These are phyloP conservation scores for Abramis brama DNA, from an alignment of 2,113 vertebrate species.

Conservation along the genomic window DNA sequence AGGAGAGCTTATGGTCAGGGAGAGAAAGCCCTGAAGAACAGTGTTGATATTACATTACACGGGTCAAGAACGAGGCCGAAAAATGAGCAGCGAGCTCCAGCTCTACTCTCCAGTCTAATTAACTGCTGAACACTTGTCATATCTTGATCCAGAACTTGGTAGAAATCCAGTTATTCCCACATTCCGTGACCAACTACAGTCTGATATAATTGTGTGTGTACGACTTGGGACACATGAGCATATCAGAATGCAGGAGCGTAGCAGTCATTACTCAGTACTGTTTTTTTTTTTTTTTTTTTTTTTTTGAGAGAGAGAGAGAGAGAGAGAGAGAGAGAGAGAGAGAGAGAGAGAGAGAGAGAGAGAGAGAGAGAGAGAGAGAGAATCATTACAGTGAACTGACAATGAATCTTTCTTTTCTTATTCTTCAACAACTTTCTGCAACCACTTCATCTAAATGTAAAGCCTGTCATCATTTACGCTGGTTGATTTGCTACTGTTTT, in stretches of 20 bases:
- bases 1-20: not conserved
- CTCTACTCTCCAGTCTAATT: conserved; percentile 5
- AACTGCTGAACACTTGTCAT: conserved; percentile 12
- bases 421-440: not conserved
- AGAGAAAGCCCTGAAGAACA: not conserved
- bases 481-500: not conserved
- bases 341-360: not conserved
- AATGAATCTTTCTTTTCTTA: too few relatives aligned
- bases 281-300: too few relatives aligned
- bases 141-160: conserved; percentile 25
- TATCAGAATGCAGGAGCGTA: not conserved
- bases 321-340: conserved; percentile 1
- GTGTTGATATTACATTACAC: conserved; percentile 28
- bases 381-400: not conserved
- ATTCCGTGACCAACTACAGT: not conserved
- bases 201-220: not conserved
- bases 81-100: not conserved
- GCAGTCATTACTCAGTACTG: not conserved
- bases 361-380: not conserved
- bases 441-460: not conserved
- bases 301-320: too few relatives aligned
- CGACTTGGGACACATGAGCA: not conserved
- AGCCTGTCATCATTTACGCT: not conserved
- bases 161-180: not conserved
- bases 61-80: conserved; percentile 7